Percentiles rank a stretch among this genome's conserved stretches.
Evolutionary conservation across 2,797 vertebrate genomes (phyloP).

Genomic region (Graptemys geographica): DNA sequence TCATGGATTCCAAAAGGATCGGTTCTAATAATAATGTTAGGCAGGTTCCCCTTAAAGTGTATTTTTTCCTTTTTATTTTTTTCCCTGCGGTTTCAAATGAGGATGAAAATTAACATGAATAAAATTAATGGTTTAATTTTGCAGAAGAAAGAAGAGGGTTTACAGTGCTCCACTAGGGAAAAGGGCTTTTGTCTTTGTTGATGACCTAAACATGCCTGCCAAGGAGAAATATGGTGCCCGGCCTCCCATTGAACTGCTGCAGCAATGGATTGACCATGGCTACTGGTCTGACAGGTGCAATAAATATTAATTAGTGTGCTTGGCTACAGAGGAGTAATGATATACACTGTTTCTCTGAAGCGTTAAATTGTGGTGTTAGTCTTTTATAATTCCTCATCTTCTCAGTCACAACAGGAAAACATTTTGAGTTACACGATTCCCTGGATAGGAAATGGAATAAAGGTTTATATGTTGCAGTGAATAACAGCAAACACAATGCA

Average conservation of each 20-base stretch:
- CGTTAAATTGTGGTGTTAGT: conserved; percentile 88
- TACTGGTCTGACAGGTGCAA: conserved; percentile 87
- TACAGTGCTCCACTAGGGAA: conserved; percentile 73
- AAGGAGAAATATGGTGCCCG: conserved; percentile 86
- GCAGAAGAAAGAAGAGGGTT: conserved; percentile 78
- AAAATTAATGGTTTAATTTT: conserved; percentile 85
- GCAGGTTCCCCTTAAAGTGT: conserved; percentile 65
- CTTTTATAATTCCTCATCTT: conserved; percentile 85
- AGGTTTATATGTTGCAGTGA: conserved; percentile 74
- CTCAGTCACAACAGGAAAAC: conserved; percentile 83
- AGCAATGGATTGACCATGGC: conserved; percentile 85
- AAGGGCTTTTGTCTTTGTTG: conserved; percentile 84
- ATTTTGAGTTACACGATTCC: conserved; percentile 75
- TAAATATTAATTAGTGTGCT: conserved; percentile 89
- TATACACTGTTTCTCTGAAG: conserved; percentile 85
- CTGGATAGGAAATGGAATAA: conserved; percentile 75
- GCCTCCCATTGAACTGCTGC: conserved; percentile 85
- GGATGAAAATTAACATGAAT: conserved; percentile 81
- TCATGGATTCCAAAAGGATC: conserved; percentile 75
- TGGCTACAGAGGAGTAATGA: conserved; percentile 86
- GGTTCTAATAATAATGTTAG: conserved; percentile 79
- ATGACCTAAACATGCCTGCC: conserved; percentile 87
- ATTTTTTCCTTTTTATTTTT: conserved; percentile 1
- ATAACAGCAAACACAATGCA: conserved; percentile 64
- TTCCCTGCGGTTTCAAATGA: conserved; percentile 70